Base-by-base conservation (phyloP, 1,140 invertebrate genomes). In the Listronotus oregonensis region DNA sequence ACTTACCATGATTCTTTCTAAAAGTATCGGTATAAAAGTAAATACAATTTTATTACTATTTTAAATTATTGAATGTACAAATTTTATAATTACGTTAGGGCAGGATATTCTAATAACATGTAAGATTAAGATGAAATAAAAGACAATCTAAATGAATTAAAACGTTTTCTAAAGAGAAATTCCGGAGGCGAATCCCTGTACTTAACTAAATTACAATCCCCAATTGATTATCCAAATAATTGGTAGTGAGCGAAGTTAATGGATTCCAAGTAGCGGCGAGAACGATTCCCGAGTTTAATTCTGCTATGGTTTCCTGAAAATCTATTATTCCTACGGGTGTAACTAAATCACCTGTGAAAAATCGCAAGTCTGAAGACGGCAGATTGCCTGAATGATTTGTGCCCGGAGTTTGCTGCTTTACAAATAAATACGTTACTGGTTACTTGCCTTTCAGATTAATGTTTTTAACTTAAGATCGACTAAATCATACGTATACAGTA, bases 331-430 rank as follows among this genome's bases (percentile, higher is more conserved):
- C 66, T 62, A 11, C 49, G 69, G 62, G 63, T 68, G 66, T 65
- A 69, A 67, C 69, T 72, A 71, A 72, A 72, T 72, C 69, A 71
- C 71, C 69, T 71, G 69, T 73, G 71, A 73, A 73, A 73, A 73
- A 73, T 73, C 69, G 71, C 50, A 43, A 43, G 54, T 63, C 52
- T 68, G 63, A 72, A 66, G 67, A 63, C 64, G 63, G 56, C 63
- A 61, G 66, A 70, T 70, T 71, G 60, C 47, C 58, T 43, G 68
- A 66, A 71, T 72, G 69, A 72, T 72, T 72, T 70, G 65, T 72
- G 31, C 44, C 52, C 14, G 44, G 11, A 56, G 39, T 17, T 57
- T 57, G 56, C 27, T 31, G 8, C 21, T 54, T 18, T 60, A 52
- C 59, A 64, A 67, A 71, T 71, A 71, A 69, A 71, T 60, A 71